Evolutionary conservation across 2,113 vertebrate genomes (phyloP).

Genomic region (Carollia perspicillata): DNA sequence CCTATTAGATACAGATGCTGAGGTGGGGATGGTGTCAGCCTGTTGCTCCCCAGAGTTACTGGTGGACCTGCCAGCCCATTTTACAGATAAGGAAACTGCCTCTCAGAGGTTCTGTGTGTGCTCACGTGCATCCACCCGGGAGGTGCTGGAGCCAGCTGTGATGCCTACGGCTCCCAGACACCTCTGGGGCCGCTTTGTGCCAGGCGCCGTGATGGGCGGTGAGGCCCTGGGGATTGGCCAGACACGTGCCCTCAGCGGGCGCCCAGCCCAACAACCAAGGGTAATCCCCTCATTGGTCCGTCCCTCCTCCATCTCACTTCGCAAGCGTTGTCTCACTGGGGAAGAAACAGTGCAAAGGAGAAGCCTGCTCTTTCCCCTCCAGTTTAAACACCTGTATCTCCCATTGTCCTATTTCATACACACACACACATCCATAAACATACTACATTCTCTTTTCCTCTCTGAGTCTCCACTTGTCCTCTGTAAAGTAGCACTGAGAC

Average conservation of each 20-base stretch:
- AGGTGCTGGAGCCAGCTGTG: not conserved
- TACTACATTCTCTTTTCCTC: not conserved
- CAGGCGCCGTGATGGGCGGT: fast-evolving
- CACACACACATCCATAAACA: not conserved
- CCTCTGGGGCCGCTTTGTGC: not conserved
- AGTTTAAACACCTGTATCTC: not conserved
- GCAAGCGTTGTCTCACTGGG: fast-evolving
- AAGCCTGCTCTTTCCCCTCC: not conserved
- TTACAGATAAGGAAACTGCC: not conserved
- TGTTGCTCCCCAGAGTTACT: not conserved
- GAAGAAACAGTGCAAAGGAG: not conserved
- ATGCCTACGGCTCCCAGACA: not conserved
- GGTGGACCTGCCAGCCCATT: not conserved
- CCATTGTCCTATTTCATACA: not conserved
- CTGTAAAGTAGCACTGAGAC: not conserved
- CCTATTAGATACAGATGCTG: not conserved
- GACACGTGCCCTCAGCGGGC: not conserved
- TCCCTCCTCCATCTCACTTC: not conserved
- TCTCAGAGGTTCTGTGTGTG: not conserved
- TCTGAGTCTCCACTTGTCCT: not conserved
- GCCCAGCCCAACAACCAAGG: not conserved
- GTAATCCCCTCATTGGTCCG: not conserved
- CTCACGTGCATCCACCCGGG: not conserved
- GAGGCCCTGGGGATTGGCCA: not conserved
- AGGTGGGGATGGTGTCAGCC: fast-evolving